A percentile compares a stretch with the other conserved stretches of the same genome.
Conservation (phyloP, 2,113 vertebrate species). For the Neolamprologus fasciatus region DNA sequence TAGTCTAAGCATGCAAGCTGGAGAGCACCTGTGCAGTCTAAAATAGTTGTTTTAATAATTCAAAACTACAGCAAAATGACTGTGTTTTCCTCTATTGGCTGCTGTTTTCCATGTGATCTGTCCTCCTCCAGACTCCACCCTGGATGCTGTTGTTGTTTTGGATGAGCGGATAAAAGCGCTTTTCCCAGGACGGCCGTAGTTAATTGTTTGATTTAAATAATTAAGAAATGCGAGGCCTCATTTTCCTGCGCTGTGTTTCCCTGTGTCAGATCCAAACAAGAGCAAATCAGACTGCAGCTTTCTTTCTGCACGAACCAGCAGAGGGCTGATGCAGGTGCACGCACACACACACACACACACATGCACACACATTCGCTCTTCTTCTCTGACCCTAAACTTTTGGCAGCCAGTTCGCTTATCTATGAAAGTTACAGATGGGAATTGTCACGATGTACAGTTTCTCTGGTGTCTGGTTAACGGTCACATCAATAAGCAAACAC, state of each 20-base stretch:
- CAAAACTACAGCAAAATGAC: neutral
- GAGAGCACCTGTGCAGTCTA: neutral
- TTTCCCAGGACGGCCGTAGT: constrained; percentile 27
- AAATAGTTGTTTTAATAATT: constrained; percentile 40
- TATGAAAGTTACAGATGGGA: neutral
- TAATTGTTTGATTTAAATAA: constrained; percentile 71
- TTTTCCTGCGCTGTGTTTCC: constrained; percentile 43
- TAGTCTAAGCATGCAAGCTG: neutral
- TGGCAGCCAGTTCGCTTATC: neutral
- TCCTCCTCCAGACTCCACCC: constrained; percentile 12
- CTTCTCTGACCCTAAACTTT: neutral
- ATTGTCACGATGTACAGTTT: neutral
- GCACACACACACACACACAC: neutral
- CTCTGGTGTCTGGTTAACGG: neutral
- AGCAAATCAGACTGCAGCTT: constrained; percentile 20
- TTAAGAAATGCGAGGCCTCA: constrained; percentile 50
- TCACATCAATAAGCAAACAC: neutral
- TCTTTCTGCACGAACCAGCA: neutral
- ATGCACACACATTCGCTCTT: neutral
- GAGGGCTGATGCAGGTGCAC: neutral
- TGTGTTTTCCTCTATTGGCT: neutral
- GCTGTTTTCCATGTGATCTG: neutral
- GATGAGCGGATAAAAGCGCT: constrained; percentile 26
- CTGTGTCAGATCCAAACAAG: constrained; percentile 36
- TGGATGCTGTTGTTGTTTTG: constrained; percentile 18